Evolutionary conservation across 1,140 invertebrate species (phyloP), one percentile per base, ranked within the genome.

Genomic region (Metaphire vulgaris): DNA sequence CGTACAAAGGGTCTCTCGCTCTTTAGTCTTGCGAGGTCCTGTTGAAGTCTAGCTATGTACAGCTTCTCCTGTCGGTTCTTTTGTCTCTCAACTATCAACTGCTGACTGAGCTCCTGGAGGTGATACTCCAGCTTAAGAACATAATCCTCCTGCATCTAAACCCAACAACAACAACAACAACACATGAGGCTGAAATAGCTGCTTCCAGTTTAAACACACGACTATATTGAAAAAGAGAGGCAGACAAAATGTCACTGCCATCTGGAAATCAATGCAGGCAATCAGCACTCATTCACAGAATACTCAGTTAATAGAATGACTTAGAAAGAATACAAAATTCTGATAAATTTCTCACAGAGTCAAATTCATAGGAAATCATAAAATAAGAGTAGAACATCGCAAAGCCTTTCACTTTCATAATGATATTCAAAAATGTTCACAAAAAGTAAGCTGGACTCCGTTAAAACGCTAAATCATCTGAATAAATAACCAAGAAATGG

Each of bases 1-100:
- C 77, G 67, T 30, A 78, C 77, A 74, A 78, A 31, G 14, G 56
- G 65, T 16, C 69, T 68, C 28, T 78, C 75, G n/a, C 70, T 73
- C 70, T 76, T 78, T 56, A 30, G 41, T 15, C 74, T 31, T 29
- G 77, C 33, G n/a, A 78, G 28, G 32, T 78, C 74, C 69, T 73
- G 69, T 66, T 78, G 74, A 0, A 78, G 69, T 33, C 69, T 76
- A 30, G 75, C 74, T 15, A 78, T 32, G 33, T 32, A 33, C n/a
- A 76, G 26, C 56, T 76, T 76, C 31, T 78, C 77, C 74, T 64
- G 69, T 67, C 77, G 33, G 70, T 31, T 69, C 32, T 67, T 75
- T 1, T 78, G 77, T 33, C 72, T 72, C 74, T 78, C 74, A 41
- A 56, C 66, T n/a, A 69, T 30, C 30, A 78, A 32, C 65, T 76